Conservation (phyloP, 2,888 invertebrate genomes). For the Gymnosoma rotundatum region DNA sequence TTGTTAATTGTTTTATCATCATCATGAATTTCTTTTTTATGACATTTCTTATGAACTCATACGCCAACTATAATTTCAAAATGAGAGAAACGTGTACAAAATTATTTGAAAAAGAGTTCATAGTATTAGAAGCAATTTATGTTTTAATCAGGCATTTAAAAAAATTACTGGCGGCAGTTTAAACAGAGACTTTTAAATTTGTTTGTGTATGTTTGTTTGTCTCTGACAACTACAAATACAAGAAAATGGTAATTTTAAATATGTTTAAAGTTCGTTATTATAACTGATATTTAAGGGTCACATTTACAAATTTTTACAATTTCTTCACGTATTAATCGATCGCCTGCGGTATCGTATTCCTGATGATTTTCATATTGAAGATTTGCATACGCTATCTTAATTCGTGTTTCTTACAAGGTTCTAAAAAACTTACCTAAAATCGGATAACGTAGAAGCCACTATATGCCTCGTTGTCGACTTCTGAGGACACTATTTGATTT, state of each 20-base stretch:
- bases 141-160: conserved; percentile 1
- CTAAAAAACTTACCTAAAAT: too few species aligned
- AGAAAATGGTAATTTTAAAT: too few species aligned
- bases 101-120: conserved; percentile 27
- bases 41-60: conserved; percentile 48
- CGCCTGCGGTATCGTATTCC: too few species aligned
- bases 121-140: conserved; percentile 16
- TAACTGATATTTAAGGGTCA: too few species aligned
- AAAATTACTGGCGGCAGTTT: conserved; percentile 16
- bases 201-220: not conserved
- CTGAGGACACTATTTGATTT: too few species aligned
- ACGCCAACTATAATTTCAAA: conserved; percentile 21
- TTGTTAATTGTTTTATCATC: conserved; percentile 46
- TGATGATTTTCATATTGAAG: too few species aligned
- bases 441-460: too few species aligned
- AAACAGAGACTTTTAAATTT: not conserved
- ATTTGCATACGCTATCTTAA: too few species aligned
- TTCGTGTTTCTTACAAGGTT: too few species aligned
- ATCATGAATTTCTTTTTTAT: conserved; percentile 19
- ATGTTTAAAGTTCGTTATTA: not conserved
- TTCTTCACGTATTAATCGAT: too few species aligned
- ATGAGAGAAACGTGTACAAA: conserved; percentile 31
- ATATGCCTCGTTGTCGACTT: too few species aligned
- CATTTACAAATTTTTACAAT: too few species aligned
- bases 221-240: not conserved